These are phyloP conservation scores for Drosophila mimica DNA, from an alignment of 2,888 invertebrate genomes.

Conservation along the genomic window DNA sequence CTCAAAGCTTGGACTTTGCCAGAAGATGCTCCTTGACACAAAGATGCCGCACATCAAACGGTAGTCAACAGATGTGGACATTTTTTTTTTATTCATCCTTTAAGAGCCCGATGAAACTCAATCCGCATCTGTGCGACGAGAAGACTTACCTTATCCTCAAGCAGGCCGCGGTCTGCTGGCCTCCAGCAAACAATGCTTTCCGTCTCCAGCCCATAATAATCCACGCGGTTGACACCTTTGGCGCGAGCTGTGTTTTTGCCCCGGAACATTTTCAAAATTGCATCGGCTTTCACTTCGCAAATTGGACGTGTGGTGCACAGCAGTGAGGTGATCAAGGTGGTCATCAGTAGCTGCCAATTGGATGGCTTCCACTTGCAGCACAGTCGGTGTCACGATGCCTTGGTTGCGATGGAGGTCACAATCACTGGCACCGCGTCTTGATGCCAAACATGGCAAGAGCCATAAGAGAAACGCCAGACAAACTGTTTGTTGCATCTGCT, in stretches of 20 bases:
- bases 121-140: constrained; percentile 43
- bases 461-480: constrained; percentile 46
- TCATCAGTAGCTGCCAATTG: constrained; percentile 67
- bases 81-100: constrained; percentile 51
- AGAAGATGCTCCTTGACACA: constrained; percentile 58
- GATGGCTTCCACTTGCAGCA: constrained; percentile 60
- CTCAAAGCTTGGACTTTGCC: constrained; percentile 60
- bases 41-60: constrained; percentile 53
- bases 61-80: constrained; percentile 56
- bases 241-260: constrained; percentile 55
- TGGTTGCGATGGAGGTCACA: constrained; percentile 54
- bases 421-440: constrained; percentile 33
- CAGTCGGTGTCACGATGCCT: constrained; percentile 56
- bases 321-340: constrained; percentile 42
- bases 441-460: constrained; percentile 44
- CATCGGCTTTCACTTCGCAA: constrained; percentile 18
- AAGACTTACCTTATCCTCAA: constrained; percentile 61
- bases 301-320: constrained; percentile 9
- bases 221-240: constrained; percentile 54
- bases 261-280: constrained; percentile 47
- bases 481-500: constrained; percentile 15
- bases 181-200: constrained; percentile 35
- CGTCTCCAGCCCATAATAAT: constrained; percentile 23
- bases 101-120: constrained; percentile 42
- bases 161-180: constrained; percentile 62